These are phyloP conservation scores for Myxocyprinus asiaticus DNA, from an alignment of 2,113 vertebrate genomes.

Conservation along the genomic window DNA sequence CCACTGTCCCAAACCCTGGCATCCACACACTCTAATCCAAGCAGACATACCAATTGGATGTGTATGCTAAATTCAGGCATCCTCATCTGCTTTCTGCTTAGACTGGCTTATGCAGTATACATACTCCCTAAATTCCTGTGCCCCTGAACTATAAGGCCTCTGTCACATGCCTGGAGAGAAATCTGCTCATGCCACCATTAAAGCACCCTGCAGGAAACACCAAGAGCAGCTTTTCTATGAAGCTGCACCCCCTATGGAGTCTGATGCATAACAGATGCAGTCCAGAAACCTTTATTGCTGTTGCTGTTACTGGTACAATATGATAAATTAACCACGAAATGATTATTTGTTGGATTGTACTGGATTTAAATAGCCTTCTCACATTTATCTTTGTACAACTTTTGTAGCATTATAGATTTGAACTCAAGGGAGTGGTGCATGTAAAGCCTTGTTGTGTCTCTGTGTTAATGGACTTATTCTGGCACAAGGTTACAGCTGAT, in stretches of 20 bases:
- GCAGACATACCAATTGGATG: slow-evolving; percentile 11
- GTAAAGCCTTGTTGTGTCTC: not conserved
- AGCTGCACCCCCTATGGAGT: not conserved
- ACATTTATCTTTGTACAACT: no score
- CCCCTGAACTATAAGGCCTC: slow-evolving; percentile 14
- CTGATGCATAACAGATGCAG: slow-evolving; percentile 1
- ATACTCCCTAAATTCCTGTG: not conserved
- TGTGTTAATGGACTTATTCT: slow-evolving; percentile 4
- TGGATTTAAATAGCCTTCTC: no score
- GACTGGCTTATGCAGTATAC: slow-evolving; percentile 34
- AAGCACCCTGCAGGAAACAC: not conserved
- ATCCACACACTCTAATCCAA: slow-evolving; percentile 27
- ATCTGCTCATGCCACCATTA: not conserved
- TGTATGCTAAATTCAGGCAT: slow-evolving; percentile 7
- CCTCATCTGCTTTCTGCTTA: slow-evolving; percentile 20
- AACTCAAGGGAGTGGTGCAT: no score
- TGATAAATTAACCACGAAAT: not conserved
- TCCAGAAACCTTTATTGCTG: not conserved
- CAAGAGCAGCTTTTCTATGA: slow-evolving; percentile 23
- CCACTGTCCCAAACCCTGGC: slow-evolving; percentile 43
- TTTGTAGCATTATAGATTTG: no score
- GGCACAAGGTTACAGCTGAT: not conserved
- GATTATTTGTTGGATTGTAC: no score
- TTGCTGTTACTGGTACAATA: not conserved
- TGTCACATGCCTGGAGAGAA: slow-evolving; percentile 15